Conservation (phyloP, 1,140 invertebrate species). For the Pseudomyrmex flavicornis region DNA sequence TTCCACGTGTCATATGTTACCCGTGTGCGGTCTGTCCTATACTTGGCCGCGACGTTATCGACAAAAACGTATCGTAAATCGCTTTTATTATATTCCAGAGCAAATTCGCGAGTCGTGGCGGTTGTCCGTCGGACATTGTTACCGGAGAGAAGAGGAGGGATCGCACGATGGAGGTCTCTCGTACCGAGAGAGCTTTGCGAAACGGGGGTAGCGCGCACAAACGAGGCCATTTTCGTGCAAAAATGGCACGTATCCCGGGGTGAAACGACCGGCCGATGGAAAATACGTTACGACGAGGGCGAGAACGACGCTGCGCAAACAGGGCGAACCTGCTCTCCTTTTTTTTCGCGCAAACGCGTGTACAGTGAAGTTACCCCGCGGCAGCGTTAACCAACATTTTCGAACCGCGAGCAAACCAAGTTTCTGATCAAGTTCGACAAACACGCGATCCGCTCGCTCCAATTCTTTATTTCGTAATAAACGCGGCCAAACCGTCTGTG, state of each 20-base stretch:
- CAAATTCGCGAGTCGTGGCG: constrained; percentile 65
- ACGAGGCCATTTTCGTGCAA: constrained; percentile 72
- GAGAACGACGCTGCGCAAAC: constrained; percentile 30
- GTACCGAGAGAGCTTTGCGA: constrained; percentile 6
- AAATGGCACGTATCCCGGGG: constrained; percentile 66
- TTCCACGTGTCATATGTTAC: constrained; percentile 49
- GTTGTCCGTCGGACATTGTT: constrained; percentile 61
- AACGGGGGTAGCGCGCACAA: constrained; percentile 37
- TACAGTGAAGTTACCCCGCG: constrained; percentile 3
- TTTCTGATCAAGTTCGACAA: constrained; percentile 42
- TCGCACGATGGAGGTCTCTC: constrained; percentile 20
- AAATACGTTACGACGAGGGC: constrained; percentile 64
- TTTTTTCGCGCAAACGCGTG: background rate
- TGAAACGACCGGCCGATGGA: constrained; percentile 59
- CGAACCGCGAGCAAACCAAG: constrained; percentile 52
- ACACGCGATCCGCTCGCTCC: constrained; percentile 49
- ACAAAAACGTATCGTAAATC: constrained; percentile 47
- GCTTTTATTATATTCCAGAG: constrained; percentile 62
- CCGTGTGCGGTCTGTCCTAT: background rate
- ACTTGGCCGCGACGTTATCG: constrained; percentile 14
- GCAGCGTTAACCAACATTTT: constrained; percentile 42
- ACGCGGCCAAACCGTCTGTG: background rate
- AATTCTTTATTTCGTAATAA: constrained; percentile 38
- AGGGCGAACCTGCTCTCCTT: background rate
- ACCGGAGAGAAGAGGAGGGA: background rate